A percentile compares a stretch with the other conserved stretches of the same genome.
Conservation (phyloP, 53 echinoderm and acorn worm species). For the Crossaster papposus region DNA sequence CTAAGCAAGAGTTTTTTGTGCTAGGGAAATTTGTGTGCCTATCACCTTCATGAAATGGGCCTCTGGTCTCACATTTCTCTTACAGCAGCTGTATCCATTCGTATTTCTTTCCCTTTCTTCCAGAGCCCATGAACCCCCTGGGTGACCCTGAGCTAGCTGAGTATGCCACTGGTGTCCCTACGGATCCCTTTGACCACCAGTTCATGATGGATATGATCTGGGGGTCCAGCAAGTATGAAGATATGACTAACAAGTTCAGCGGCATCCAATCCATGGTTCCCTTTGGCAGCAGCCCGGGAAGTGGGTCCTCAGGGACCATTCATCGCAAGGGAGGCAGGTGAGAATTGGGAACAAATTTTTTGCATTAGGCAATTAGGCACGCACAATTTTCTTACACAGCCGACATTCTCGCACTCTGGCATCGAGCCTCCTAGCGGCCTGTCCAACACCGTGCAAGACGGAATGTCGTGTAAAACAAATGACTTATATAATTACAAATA, state of each 20-base stretch:
- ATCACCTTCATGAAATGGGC: no score
- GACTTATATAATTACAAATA: no score
- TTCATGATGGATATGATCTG: conserved; percentile 54
- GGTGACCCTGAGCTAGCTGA: conserved; percentile 57
- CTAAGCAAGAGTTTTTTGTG: no score
- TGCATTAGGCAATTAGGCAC: no score
- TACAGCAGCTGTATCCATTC: neutral
- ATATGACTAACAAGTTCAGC: conserved; percentile 58
- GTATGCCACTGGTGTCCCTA: conserved; percentile 20
- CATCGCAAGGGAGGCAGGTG: conserved; percentile 52
- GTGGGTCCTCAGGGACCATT: neutral
- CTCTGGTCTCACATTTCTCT: no score
- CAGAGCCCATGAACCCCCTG: conserved; percentile 54
- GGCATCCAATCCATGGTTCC: conserved; percentile 56
- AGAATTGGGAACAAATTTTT: neutral
- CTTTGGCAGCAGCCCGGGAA: conserved; percentile 38
- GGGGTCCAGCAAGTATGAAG: conserved; percentile 65
- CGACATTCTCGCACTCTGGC: no score
- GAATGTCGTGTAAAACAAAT: no score
- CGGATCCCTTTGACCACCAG: conserved; percentile 44
- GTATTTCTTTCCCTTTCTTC: neutral
- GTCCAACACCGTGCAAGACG: no score
- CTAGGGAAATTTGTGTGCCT: no score
- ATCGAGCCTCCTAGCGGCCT: no score
- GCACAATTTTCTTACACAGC: no score